Evolutionary conservation across 2,113 vertebrate genomes (phyloP), one percentile per base, ranked within the genome.

Genomic region (Daubentonia madagascariensis): DNA sequence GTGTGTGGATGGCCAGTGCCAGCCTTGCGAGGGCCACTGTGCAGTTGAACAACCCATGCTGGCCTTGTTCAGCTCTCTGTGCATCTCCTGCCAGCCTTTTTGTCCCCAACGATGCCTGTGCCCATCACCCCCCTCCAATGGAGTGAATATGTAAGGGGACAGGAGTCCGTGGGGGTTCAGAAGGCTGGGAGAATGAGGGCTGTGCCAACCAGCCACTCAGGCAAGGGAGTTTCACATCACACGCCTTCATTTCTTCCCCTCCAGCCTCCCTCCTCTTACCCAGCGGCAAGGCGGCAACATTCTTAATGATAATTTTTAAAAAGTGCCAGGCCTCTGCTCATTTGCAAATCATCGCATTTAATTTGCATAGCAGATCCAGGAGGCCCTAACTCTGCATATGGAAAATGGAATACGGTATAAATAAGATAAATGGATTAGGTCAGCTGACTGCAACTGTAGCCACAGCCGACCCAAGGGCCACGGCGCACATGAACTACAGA

Each of bases 381-480:
- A 93, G 83, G 95, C 80, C 90, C 80, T 43, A n/a, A 89, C 93
- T 97, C 61, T 1, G 8, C 95, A 93, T 94, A 96, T 96, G 94
- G 97, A 97, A 96, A 94, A 32, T 97, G 93, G 95, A 98, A 96
- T 96, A 20, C 65, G 25, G 94, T 96, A 72, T 97, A 96, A 97
- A 97, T 97, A 97, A 97, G 95, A 97, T 95, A 96, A 98, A 97
- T 97, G 96, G 96, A 96, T 98, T 92, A 97, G 97, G 95, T 97
- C 96, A 98, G 95, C 94, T 97, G 96, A 96, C 54, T 92, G 70
- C 88, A 67, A 85, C 89, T 48, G 84, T 70, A 85, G 85, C 92
- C 61, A 32, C 8, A 8, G 95, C 76, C 10, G 32, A 97, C 87
- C 80, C 87, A 83, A 23, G 4, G 83, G 92, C 90, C 70, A 61